Conservation (phyloP, 2,113 vertebrate genomes). For the Hippocampus mohnikei region DNA sequence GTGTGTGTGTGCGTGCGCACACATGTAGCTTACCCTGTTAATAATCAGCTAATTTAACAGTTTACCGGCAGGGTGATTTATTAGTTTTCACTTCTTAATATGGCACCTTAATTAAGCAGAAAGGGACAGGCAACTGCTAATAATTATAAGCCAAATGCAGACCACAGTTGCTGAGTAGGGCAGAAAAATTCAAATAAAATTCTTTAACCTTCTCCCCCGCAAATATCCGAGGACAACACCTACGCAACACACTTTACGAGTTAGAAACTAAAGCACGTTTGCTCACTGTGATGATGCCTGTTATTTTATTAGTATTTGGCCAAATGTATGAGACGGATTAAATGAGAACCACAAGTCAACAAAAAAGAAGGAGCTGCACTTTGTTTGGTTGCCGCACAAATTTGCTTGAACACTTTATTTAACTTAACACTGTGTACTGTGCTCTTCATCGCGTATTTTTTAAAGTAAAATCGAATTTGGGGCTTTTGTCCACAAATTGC, state of each 20-base stretch:
- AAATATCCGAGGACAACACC: conserved; percentile 7
- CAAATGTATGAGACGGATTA: neutral
- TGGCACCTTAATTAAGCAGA: conserved; percentile 32
- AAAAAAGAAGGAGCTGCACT: neutral
- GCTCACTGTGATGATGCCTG: neutral
- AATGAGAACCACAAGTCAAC: neutral
- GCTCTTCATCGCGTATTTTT: neutral
- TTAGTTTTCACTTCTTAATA: conserved; percentile 8
- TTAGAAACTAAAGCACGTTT: conserved; percentile 9
- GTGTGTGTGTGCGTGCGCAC: neutral
- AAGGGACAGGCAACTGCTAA: conserved; percentile 12
- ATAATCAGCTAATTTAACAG: conserved; percentile 4
- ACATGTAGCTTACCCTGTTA: neutral
- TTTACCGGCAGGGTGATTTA: conserved; percentile 14
- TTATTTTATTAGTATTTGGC: neutral
- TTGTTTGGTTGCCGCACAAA: neutral
- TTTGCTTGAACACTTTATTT: neutral
- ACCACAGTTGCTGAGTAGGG: conserved; percentile 22
- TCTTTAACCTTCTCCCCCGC: neutral
- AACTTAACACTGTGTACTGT: conserved; percentile 12
- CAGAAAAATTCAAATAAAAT: conserved; percentile 18
- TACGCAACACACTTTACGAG: conserved; percentile 5
- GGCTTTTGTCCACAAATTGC: conserved; percentile 49
- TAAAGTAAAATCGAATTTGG: conserved; percentile 23
- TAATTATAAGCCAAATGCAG: conserved; percentile 16